These are phyloP conservation scores for Callithrix jacchus DNA, from an alignment of 2,113 vertebrate species.

Conservation along the genomic window DNA sequence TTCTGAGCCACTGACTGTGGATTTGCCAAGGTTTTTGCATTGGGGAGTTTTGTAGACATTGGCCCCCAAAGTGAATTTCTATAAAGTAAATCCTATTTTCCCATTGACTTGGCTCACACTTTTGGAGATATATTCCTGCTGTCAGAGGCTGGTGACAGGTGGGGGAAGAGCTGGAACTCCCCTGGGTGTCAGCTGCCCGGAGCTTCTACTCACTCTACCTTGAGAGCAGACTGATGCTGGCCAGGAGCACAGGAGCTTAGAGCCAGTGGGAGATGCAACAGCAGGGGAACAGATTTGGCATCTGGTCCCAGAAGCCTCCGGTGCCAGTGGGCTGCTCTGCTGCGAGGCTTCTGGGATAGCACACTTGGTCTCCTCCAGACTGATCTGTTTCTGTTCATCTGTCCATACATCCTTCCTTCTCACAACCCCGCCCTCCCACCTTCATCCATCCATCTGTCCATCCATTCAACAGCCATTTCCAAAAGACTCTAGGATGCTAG, in stretches of 20 bases:
- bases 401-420: background rate
- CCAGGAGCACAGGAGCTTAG: constrained; percentile 23
- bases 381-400: constrained; percentile 10
- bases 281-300: constrained; percentile 60
- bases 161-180: constrained; percentile 35
- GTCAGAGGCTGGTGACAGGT: constrained; percentile 66
- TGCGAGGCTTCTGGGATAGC: background rate
- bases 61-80: constrained; percentile 55
- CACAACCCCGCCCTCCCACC: background rate
- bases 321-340: constrained; percentile 43
- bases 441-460: background rate
- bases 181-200: constrained; percentile 25
- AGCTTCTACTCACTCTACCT: constrained; percentile 36
- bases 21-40: constrained; percentile 48
- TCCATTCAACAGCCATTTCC: background rate
- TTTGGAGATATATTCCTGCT: constrained; percentile 60
- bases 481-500: background rate
- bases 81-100: constrained; percentile 69
- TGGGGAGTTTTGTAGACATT: constrained; percentile 47
- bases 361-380: background rate
- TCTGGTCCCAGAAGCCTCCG: constrained; percentile 70
- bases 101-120: constrained; percentile 57
- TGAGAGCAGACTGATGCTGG: constrained; percentile 53
- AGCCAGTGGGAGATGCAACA: constrained; percentile 40
- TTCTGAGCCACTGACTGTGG: constrained; percentile 9